Conservation (phyloP, 2,888 invertebrate species). For the Aspidiotus destructor region DNA sequence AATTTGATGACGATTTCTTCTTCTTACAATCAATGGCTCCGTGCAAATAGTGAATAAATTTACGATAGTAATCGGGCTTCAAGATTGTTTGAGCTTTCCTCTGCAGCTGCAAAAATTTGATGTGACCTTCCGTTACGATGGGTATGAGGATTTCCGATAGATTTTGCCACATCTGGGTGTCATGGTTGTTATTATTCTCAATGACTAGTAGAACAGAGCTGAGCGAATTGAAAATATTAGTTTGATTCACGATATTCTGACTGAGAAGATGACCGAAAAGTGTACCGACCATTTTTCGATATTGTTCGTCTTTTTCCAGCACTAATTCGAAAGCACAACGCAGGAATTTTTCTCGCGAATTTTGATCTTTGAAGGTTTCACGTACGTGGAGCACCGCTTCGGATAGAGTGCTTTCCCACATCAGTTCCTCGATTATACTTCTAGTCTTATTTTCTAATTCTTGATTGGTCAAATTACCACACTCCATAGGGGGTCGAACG, state of each 20-base stretch:
- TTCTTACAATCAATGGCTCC: conserved; percentile 6
- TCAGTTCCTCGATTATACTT: conserved; percentile 26
- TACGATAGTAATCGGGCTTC: conserved; percentile 22
- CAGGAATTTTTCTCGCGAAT: conserved; percentile 21
- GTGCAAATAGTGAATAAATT: conserved; percentile 16
- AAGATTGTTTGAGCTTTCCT: conserved; percentile 20
- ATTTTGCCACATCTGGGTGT: conserved; percentile 19
- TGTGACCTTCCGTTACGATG: conserved; percentile 22
- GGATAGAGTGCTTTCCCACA: conserved; percentile 25
- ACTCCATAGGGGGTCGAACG: neutral
- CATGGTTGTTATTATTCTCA: conserved; percentile 20
- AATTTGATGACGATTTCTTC: conserved; percentile 7
- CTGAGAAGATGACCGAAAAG: conserved; percentile 22
- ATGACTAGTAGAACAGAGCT: conserved; percentile 24
- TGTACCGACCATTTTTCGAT: conserved; percentile 28
- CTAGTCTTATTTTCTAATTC: conserved; percentile 22
- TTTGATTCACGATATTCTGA: conserved; percentile 21
- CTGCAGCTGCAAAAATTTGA: conserved; percentile 19
- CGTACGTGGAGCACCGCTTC: conserved; percentile 21
- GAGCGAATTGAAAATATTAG: conserved; percentile 25
- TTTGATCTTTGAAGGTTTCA: conserved; percentile 16
- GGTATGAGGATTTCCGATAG: conserved; percentile 22
- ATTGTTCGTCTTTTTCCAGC: conserved; percentile 26
- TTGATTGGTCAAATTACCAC: neutral
- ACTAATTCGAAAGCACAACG: conserved; percentile 21